phyloP scores from a whole-genome alignment of 1,140 invertebrate species.

The Nebria ingens region DNA sequence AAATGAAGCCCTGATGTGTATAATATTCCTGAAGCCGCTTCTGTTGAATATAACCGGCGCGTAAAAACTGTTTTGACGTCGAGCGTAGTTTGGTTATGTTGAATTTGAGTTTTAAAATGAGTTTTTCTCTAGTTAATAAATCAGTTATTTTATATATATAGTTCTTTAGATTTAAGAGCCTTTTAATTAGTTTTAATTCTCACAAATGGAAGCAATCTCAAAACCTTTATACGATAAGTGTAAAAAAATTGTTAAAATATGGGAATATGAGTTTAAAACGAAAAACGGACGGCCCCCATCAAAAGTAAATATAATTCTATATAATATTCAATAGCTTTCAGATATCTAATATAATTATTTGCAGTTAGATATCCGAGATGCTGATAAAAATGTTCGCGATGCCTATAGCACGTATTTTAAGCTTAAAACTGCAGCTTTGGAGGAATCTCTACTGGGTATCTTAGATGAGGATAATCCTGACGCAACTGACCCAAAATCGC shows the following conservation, averaged over 20 bases:
- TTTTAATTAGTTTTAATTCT: no score
- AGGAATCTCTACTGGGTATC: slow-evolving; percentile 34
- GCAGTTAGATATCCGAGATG: slow-evolving; percentile 66
- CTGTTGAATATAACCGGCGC: no score
- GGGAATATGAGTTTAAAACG: slow-evolving; percentile 67
- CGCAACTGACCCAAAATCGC: slow-evolving; percentile 25
- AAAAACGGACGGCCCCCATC: slow-evolving; percentile 56
- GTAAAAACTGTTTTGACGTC: no score
- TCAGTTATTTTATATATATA: no score
- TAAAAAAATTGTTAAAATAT: slow-evolving; percentile 62
- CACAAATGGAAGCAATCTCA: no score
- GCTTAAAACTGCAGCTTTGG: slow-evolving; percentile 59
- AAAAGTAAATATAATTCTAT: slow-evolving; percentile 42
- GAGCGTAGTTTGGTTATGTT: no score
- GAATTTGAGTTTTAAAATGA: no score
- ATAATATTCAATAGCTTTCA: slow-evolving; percentile 15
- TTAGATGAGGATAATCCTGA: slow-evolving; percentile 33
- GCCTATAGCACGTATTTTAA: slow-evolving; percentile 74
- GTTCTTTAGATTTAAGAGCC: no score
- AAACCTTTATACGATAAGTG: slow-evolving; percentile 34
- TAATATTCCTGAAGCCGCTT: no score
- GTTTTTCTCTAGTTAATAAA: no score
- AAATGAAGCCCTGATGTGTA: no score
- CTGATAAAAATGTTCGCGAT: slow-evolving; percentile 54
- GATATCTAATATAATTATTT: slow-evolving; percentile 17